These are phyloP conservation scores for Onychostruthus taczanowskii DNA, from an alignment of 2,113 vertebrate species.

Conservation along the genomic window DNA sequence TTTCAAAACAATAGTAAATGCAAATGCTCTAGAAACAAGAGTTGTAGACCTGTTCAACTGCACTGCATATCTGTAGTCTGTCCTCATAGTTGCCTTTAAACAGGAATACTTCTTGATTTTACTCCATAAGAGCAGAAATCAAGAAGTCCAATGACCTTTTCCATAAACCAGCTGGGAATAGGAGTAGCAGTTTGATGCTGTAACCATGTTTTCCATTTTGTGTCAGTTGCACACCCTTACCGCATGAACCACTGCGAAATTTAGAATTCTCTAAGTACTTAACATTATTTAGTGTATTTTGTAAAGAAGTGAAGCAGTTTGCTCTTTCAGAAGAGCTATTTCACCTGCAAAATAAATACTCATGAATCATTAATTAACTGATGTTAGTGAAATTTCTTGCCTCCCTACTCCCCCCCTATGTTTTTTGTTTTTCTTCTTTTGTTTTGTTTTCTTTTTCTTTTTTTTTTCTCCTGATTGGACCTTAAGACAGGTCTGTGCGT, in stretches of 20 bases:
- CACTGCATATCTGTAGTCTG: slow-evolving; percentile 62
- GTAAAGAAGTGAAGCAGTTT: slow-evolving; percentile 70
- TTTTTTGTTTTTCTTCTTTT: neutral
- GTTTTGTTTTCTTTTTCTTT: neutral
- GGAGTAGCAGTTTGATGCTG: slow-evolving; percentile 70
- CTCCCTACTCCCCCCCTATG: neutral
- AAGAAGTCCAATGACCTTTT: slow-evolving; percentile 31
- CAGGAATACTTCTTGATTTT: slow-evolving; percentile 58
- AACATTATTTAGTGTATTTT: slow-evolving; percentile 67
- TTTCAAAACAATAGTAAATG: slow-evolving; percentile 24
- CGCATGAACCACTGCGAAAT: slow-evolving; percentile 70
- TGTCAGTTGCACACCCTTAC: slow-evolving; percentile 75
- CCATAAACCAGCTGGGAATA: slow-evolving; percentile 61
- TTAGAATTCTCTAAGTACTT: slow-evolving; percentile 60
- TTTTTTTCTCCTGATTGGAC: neutral
- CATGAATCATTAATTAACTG: slow-evolving; percentile 53
- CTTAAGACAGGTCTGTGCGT: slow-evolving; percentile 9
- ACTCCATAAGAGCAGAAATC: slow-evolving; percentile 41
- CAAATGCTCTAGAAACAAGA: slow-evolving; percentile 63
- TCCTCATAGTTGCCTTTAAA: slow-evolving; percentile 61
- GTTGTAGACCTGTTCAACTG: slow-evolving; percentile 64
- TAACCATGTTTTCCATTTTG: slow-evolving; percentile 67
- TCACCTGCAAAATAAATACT: slow-evolving; percentile 69
- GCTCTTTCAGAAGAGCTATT: slow-evolving; percentile 62
- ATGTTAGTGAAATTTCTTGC: slow-evolving; percentile 54